These are phyloP conservation scores for Bombus turneri DNA, from an alignment of 1,140 invertebrate genomes.

Conservation along the genomic window DNA sequence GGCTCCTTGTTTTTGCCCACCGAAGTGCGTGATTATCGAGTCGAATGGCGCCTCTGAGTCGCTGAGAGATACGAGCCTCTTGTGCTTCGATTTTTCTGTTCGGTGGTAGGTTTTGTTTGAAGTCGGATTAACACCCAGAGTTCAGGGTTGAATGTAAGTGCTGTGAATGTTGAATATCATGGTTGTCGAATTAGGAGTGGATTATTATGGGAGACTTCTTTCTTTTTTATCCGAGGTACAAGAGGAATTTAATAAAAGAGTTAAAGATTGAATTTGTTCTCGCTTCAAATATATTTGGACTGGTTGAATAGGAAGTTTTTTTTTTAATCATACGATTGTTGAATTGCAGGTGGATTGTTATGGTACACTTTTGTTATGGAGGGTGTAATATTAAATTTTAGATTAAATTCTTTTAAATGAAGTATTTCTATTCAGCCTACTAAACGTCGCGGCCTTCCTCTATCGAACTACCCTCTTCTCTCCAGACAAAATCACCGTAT, in stretches of 20 bases:
- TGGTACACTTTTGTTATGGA: too few relatives aligned
- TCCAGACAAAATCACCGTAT: background rate
- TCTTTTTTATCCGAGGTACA: background rate
- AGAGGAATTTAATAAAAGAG: background rate
- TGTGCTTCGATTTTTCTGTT: background rate
- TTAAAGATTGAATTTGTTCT: background rate
- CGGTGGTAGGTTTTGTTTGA: background rate
- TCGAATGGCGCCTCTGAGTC: conserved; percentile 26
- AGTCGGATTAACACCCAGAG: background rate
- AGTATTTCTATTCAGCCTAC: background rate
- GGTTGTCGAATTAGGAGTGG: background rate
- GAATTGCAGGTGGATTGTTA: background rate
- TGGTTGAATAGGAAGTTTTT: too few relatives aligned
- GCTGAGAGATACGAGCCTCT: background rate
- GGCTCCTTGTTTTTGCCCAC: conserved; percentile 7
- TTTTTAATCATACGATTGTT: background rate
- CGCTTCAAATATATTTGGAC: background rate
- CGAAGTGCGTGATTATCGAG: conserved; percentile 24
- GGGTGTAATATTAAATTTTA: too few relatives aligned
- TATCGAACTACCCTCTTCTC: too few relatives aligned
- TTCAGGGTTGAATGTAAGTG: background rate
- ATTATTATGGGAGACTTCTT: background rate
- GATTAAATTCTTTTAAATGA: too few relatives aligned
- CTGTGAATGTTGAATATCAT: background rate
- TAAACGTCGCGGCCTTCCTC: background rate